phyloP scores from a whole-genome alignment of 1,140 invertebrate species.

The Caenorhabditis inopinata region DNA sequence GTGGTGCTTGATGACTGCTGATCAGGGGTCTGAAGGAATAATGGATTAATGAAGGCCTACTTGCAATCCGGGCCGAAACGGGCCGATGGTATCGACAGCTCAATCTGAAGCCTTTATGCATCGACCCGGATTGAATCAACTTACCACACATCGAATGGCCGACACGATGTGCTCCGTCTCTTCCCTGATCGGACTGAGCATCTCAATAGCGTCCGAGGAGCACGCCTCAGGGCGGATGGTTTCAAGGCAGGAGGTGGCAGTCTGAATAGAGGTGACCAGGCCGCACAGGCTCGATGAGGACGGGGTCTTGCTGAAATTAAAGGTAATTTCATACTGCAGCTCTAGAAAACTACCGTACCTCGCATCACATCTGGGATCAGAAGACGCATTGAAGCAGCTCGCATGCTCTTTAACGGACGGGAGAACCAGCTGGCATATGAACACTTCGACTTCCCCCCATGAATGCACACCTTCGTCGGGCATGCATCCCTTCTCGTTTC shows the following conservation, averaged over 20 bases:
- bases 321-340: not conserved
- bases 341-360: slow-evolving; percentile 23
- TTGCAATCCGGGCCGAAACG: not conserved
- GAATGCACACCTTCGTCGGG: slow-evolving; percentile 42
- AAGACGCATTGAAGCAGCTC: slow-evolving; percentile 46
- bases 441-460: slow-evolving; percentile 56
- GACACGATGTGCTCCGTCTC: slow-evolving; percentile 54
- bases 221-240: slow-evolving; percentile 45
- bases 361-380: slow-evolving; percentile 41
- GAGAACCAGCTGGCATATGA: slow-evolving; percentile 60
- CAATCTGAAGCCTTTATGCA: no score
- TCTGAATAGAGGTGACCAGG: slow-evolving; percentile 46
- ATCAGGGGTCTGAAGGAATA: not conserved
- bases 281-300: slow-evolving; percentile 48
- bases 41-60: not conserved
- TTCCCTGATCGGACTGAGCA: slow-evolving; percentile 53
- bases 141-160: slow-evolving; percentile 53
- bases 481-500: slow-evolving; percentile 42
- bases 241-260: slow-evolving; percentile 4
- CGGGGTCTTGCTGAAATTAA: not conserved
- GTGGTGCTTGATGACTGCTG: slow-evolving; percentile 1
- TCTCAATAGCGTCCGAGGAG: slow-evolving; percentile 54
- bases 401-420: slow-evolving; percentile 58
- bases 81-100: no score
- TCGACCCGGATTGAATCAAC: no score